Evolutionary conservation across 2,113 vertebrate species (phyloP).

Genomic region (Syngnathoides biaculeatus): DNA sequence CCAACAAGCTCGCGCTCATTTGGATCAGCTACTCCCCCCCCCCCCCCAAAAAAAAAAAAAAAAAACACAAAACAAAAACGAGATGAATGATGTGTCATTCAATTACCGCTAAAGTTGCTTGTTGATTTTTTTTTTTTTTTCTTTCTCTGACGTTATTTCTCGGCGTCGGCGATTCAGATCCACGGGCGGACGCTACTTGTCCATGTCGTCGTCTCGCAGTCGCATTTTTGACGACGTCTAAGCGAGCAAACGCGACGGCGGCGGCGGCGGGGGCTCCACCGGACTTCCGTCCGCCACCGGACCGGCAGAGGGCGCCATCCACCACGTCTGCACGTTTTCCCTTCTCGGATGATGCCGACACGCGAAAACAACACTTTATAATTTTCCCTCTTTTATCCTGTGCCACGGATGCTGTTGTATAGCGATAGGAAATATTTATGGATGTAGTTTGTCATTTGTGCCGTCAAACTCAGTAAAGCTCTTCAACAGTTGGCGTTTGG

Average conservation of each 20-base stretch:
- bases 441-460: neutral
- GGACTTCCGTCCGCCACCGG: neutral
- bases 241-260: neutral
- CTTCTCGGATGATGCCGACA: neutral
- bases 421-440: neutral
- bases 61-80: too few species aligned
- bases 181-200: slow-evolving; percentile 87
- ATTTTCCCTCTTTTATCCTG: neutral
- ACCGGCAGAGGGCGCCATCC: neutral
- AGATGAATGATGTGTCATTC: too few species aligned
- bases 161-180: slow-evolving; percentile 64
- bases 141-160: neutral
- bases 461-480: neutral
- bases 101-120: too few species aligned
- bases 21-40: too few species aligned
- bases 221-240: slow-evolving; percentile 93
- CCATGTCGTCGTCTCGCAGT: slow-evolving; percentile 86
- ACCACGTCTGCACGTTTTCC: too few species aligned
- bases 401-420: neutral
- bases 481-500: neutral
- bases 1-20: too few species aligned
- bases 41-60: too few species aligned
- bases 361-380: neutral
- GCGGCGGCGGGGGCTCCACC: neutral
- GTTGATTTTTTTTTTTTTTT: too few species aligned